These are phyloP conservation scores for Petaurus breviceps DNA, from an alignment of 2,113 vertebrate species.

Conservation along the genomic window DNA sequence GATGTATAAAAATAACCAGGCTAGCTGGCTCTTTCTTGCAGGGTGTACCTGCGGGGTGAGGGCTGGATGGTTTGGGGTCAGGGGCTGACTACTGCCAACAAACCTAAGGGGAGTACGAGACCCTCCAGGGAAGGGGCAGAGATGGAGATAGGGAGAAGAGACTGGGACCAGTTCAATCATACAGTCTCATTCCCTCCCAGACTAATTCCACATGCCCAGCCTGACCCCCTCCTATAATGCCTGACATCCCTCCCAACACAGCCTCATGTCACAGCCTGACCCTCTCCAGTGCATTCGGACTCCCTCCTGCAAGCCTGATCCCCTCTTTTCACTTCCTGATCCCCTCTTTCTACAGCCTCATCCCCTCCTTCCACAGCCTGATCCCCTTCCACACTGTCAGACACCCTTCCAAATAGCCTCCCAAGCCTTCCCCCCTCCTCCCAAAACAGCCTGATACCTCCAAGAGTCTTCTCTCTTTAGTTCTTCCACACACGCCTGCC, in stretches of 20 bases:
- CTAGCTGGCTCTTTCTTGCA: constrained; percentile 52
- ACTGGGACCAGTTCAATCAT: constrained; percentile 34
- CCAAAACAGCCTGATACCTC: constrained; percentile 1
- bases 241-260: too few species aligned
- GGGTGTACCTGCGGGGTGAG: background rate
- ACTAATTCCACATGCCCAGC: background rate
- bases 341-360: background rate
- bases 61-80: constrained; percentile 18
- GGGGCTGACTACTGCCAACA: background rate
- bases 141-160: background rate
- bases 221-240: too few species aligned
- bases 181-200: constrained; percentile 12
- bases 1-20: background rate
- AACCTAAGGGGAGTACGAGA: background rate
- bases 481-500: background rate
- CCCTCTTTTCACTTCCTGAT: too few species aligned
- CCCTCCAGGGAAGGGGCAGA: background rate
- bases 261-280: constrained; percentile 8
- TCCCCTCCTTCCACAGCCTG: background rate
- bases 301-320: too few species aligned
- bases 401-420: background rate
- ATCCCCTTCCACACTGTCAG: background rate
- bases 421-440: background rate
- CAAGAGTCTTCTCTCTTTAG: background rate
- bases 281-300: background rate